Evolutionary conservation across 2,797 vertebrate genomes (phyloP).

Genomic region (Myotis daubentonii): DNA sequence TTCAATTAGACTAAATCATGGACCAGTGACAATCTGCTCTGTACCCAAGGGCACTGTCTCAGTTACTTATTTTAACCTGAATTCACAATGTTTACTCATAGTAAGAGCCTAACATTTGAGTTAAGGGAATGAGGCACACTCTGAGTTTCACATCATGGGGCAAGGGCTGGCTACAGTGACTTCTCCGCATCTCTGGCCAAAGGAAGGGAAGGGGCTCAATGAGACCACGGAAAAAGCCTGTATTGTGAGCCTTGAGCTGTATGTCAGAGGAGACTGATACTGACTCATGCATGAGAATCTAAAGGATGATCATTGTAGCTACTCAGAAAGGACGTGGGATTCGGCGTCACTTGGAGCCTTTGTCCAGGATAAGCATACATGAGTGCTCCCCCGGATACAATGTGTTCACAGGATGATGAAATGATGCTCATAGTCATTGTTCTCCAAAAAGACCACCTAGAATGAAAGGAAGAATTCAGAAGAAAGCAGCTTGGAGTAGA

Average conservation of each 20-base stretch:
- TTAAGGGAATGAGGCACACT: not conserved
- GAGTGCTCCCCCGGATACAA: not conserved
- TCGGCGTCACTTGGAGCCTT: not conserved
- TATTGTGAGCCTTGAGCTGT: not conserved
- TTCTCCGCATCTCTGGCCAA: not conserved
- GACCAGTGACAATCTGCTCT: not conserved
- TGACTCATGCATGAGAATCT: not conserved
- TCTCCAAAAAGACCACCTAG: not conserved
- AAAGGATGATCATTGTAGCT: not conserved
- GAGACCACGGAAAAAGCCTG: not conserved
- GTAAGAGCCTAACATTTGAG: not conserved
- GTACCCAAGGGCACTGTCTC: not conserved
- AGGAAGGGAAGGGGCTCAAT: accelerated
- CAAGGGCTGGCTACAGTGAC: not conserved
- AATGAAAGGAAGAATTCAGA: not conserved
- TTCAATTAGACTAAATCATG: constrained; percentile 48
- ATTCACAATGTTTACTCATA: not conserved
- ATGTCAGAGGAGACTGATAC: not conserved
- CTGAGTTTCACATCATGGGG: not conserved
- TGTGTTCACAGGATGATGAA: not conserved
- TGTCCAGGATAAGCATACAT: not conserved
- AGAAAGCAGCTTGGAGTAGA: not conserved
- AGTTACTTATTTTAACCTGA: constrained; percentile 38
- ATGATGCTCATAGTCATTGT: not conserved
- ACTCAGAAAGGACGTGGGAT: not conserved